Base-by-base conservation (phyloP, 2,113 vertebrate species). In the Pandion haliaetus region DNA sequence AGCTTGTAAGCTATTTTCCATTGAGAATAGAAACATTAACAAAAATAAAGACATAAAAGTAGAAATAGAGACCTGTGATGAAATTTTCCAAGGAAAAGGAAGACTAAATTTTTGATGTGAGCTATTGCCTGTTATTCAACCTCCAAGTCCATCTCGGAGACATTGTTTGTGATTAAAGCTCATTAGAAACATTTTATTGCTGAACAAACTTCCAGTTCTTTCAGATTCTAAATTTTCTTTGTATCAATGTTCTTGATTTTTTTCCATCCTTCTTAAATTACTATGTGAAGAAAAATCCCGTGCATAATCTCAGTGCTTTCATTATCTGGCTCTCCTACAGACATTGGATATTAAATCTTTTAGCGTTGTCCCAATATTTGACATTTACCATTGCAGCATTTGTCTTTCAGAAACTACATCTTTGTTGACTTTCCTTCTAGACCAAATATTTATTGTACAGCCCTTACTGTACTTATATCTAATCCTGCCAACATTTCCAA, bases 361-460 rank as follows among this genome's bases (percentile, higher is more conserved):
- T 86, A 91, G 12, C 50, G 55, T 90, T 90, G 34, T 80, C 66
- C 63, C 24, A 70, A 61, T 94, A 95, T 94, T 94, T 94, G 94
- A 88, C 94, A 96, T 93, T 97, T 96, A 90, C 55, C 71, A 81
- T 62, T 73, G 59, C 34, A 91, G 38, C 84, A 86, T 86, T 95
- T 93, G 80, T 85, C 81, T 95, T 96, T 93, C 67, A 88, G 50
- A 77, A 89, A 71, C 84, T 95, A 94, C 86, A 93, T 95, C 92
- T 97, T 93, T 97, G 95, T 94, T 97, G 83, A 94, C 74, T 97
- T 97, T 90, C 57, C 82, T 92, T 94, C 44, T 77, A 91, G 73
- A 96, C 91, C 59, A 96, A 97, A 96, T 97, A 96, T 97, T 98
- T 97, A 97, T 94, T 94, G 57, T 62, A 90, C 36, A 91, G 19